A percentile compares a stretch with the other conserved stretches of the same genome.
Evolutionary conservation across 2,113 vertebrate genomes (phyloP).

Genomic region (Zeus faber): DNA sequence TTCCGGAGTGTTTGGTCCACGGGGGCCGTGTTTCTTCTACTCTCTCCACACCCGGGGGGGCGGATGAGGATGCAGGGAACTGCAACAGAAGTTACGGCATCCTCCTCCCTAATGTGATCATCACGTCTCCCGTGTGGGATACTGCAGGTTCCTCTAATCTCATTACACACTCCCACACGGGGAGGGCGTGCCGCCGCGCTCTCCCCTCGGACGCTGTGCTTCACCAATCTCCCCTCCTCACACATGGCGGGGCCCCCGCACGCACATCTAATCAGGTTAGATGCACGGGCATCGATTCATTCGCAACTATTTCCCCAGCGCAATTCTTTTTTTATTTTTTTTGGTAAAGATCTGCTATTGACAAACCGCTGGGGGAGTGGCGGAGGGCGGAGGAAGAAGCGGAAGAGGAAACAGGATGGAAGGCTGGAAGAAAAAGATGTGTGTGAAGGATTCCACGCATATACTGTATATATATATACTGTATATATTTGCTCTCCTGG

Average conservation of each 20-base stretch:
- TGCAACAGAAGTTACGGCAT: constrained; percentile 27
- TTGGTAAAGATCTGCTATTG: too few species aligned
- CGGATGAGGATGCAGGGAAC: constrained; percentile 14
- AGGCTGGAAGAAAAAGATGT: too few species aligned
- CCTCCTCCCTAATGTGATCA: constrained; percentile 37
- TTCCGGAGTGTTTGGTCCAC: too few species aligned
- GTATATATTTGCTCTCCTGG: too few species aligned
- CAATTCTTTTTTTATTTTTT: background rate
- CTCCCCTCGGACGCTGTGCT: constrained; percentile 5
- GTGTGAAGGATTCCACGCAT: too few species aligned
- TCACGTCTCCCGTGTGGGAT: constrained; percentile 30
- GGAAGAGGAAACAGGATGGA: too few species aligned
- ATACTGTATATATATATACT: too few species aligned
- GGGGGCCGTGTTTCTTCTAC: too few species aligned
- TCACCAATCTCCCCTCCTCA: constrained; percentile 43
- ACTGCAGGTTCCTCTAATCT: constrained; percentile 50
- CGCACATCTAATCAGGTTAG: constrained; percentile 43
- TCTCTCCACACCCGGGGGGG: too few species aligned
- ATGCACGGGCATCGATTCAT: constrained; percentile 42
- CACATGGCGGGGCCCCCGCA: constrained; percentile 19
- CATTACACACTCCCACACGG: constrained; percentile 26
- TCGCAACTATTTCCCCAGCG: constrained; percentile 18
- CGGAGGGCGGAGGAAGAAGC: too few species aligned
- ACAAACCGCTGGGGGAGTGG: too few species aligned
- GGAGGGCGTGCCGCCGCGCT: background rate